Conservation (phyloP, 2,888 invertebrate genomes). For the Frankliniella intonsa region DNA sequence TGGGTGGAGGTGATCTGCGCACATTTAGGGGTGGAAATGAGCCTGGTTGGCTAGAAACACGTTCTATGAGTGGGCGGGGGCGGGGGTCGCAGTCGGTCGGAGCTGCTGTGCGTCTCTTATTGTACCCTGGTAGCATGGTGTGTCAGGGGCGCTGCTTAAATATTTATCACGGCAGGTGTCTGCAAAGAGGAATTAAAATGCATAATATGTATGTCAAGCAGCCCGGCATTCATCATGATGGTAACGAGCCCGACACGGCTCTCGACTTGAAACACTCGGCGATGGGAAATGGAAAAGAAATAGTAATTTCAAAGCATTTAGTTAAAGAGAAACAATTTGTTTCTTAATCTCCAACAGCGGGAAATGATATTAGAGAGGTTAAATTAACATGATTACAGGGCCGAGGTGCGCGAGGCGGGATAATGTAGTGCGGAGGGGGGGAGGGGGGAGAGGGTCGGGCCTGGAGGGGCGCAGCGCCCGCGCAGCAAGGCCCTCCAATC, state of each 20-base stretch:
- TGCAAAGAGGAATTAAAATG: no score
- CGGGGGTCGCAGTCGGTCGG: no score
- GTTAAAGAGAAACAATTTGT: not conserved
- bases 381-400: conserved; percentile 21
- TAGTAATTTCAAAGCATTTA: no score
- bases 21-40: not conserved
- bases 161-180: no score
- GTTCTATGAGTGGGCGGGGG: not conserved
- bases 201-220: no score
- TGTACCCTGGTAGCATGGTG: no score
- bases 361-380: conserved; percentile 5
- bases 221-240: no score
- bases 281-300: no score
- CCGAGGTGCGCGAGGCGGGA: not conserved
- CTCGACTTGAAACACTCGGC: no score
- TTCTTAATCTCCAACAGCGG: not conserved
- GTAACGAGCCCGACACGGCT: no score
- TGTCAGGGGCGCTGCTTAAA: no score
- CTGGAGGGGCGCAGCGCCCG: not conserved
- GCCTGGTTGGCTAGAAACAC: not conserved
- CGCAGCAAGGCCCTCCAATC: not conserved
- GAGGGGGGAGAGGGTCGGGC: not conserved
- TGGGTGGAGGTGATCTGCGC: no score
- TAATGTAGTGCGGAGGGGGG: not conserved
- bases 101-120: not conserved